Percentiles rank a stretch among this genome's conserved stretches.
These are phyloP conservation scores for Jacana jacana DNA, from an alignment of 2,113 vertebrate genomes.

Conservation along the genomic window DNA sequence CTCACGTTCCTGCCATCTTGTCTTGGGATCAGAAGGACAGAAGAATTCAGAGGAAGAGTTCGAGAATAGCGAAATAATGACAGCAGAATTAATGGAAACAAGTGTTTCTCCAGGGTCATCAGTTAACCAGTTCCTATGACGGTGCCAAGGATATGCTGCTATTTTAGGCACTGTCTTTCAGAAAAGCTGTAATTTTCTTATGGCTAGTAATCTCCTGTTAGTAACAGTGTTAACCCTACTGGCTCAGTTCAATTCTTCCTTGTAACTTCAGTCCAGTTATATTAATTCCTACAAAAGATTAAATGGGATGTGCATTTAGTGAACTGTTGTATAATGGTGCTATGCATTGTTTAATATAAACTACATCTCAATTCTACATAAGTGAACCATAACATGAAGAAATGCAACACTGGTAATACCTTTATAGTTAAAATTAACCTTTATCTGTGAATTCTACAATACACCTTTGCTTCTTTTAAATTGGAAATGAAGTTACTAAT, in stretches of 20 bases:
- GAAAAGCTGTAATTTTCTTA: conserved; percentile 45
- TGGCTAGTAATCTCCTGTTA: conserved; percentile 42
- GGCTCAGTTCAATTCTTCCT: conserved; percentile 43
- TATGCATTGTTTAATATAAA: conserved; percentile 55
- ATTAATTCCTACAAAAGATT: conserved; percentile 46
- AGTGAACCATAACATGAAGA: conserved; percentile 60
- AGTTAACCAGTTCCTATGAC: conserved; percentile 31
- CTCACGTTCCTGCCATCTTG: conserved; percentile 31
- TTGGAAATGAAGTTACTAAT: conserved; percentile 59
- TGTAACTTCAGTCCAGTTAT: conserved; percentile 58
- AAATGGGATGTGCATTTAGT: conserved; percentile 60
- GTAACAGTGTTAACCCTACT: conserved; percentile 12
- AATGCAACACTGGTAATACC: conserved; percentile 54
- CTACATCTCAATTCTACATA: conserved; percentile 46
- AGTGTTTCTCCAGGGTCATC: conserved; percentile 37
- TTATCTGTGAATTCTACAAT: conserved; percentile 53
- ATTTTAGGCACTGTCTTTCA: conserved; percentile 48
- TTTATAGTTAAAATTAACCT: conserved; percentile 49
- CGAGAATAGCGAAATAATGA: not conserved
- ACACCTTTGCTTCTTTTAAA: conserved; percentile 60
- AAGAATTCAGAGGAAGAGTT: conserved; percentile 46
- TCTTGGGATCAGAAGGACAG: conserved; percentile 10
- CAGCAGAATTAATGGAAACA: not conserved
- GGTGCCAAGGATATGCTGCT: conserved; percentile 17
- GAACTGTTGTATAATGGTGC: conserved; percentile 62